These are phyloP conservation scores for Drosophila sp. DNA, from an alignment of 1,140 invertebrate genomes.

Conservation along the genomic window DNA sequence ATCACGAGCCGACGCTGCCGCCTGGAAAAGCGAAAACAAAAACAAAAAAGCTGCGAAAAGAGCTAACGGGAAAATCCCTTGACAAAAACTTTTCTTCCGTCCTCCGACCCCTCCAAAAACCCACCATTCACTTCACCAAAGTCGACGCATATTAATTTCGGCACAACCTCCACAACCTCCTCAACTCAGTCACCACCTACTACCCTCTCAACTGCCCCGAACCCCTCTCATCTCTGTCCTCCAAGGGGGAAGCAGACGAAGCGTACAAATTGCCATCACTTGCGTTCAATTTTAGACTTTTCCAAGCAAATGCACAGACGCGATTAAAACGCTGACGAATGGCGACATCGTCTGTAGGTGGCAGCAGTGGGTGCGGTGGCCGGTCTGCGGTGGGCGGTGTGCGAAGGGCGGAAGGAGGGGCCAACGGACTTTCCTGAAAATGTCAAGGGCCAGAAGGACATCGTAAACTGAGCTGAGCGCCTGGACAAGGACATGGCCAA, in stretches of 20 bases:
- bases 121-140: conserved; percentile 16
- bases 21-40: conserved; percentile 27
- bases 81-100: conserved; percentile 31
- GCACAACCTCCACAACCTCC: conserved; percentile 42
- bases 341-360: conserved; percentile 16
- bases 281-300: conserved; percentile 83
- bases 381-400: conserved; percentile 3
- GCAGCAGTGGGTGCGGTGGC: background rate
- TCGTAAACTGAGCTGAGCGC: background rate
- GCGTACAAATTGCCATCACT: conserved; percentile 82
- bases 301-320: conserved; percentile 83
- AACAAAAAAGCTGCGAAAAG: conserved; percentile 36
- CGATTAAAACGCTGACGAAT: conserved; percentile 82
- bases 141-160: conserved; percentile 79
- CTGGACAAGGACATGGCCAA: conserved; percentile 42
- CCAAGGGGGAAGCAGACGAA: conserved; percentile 53
- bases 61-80: conserved; percentile 65
- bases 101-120: background rate
- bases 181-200: background rate
- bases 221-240: conserved; percentile 1
- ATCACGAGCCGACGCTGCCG: conserved; percentile 71
- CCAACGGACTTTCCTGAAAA: conserved; percentile 50
- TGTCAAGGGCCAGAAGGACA: conserved; percentile 65
- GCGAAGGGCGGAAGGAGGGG: conserved; percentile 18
- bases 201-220: too few relatives aligned